phyloP scores from a whole-genome alignment of 2,113 vertebrate species.

The Bucco capensis region DNA sequence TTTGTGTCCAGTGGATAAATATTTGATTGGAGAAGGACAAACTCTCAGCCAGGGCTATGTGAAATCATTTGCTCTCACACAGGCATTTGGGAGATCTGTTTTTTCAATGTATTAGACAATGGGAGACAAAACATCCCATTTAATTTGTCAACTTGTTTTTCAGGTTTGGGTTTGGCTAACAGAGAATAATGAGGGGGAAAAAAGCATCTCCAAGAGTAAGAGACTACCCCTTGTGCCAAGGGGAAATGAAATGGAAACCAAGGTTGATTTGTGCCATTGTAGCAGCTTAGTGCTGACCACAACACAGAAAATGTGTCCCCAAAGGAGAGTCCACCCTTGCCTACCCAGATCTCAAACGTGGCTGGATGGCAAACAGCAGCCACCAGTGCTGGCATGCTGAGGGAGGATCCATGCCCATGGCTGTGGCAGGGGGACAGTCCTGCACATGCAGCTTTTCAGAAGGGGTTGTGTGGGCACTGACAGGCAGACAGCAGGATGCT shows the following conservation, averaged over 20 bases:
- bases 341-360: fast-evolving
- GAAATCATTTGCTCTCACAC: not conserved
- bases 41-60: not conserved
- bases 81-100: not conserved
- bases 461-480: not conserved
- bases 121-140: constrained; percentile 27
- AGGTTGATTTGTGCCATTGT: not conserved
- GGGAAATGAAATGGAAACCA: not conserved
- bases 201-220: constrained; percentile 1
- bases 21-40: constrained; percentile 58
- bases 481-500: not conserved
- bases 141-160: constrained; percentile 55
- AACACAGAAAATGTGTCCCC: not conserved
- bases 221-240: not conserved
- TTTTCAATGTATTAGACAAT: not conserved
- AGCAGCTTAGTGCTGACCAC: not conserved
- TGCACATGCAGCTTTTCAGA: fast-evolving
- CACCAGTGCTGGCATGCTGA: fast-evolving
- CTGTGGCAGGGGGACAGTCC: not conserved
- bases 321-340: not conserved
- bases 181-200: not conserved
- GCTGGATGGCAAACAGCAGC: not conserved
- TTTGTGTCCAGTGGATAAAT: constrained; percentile 67
- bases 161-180: constrained; percentile 38
- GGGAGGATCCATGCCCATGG: fast-evolving